Base-by-base conservation (phyloP, 2,113 vertebrate species). In the Ophiodon elongatus region DNA sequence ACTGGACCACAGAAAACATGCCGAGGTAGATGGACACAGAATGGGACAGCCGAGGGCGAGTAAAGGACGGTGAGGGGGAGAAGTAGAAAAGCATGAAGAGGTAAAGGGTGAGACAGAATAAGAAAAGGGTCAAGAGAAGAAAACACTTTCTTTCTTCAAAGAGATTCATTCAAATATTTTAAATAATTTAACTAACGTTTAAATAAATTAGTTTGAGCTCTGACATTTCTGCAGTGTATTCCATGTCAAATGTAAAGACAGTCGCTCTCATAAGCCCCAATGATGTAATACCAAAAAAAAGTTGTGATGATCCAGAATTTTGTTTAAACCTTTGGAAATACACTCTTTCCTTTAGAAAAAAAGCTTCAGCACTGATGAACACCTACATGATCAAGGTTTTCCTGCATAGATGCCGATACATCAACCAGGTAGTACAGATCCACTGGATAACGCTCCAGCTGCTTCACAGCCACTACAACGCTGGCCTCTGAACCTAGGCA, bases 401-500 rank as follows among this genome's bases (percentile, higher is more conserved):
- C 96, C 85, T 97, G 96, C 98, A 99, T 99, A 41, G 98, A 99
- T 21, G 97, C 98, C 0, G 98, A 99, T 14, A 99, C 97, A 84
- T 99, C 98, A 89, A 99, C 98, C 83, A 99, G 95, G 92, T 97
- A 98, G 95, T 99, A 99, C 81, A 99, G 96, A 91, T 99, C 98
- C 90, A 99, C 96, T 5, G 98, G 98, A 59, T 99, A 99, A 73
- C 96, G 96, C 83, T 97, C 95, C 84, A 99, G 87, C 93, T 96
- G 97, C 79, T 86, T 96, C 76, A 99, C 96, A 65, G 96, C 96
- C 85, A 99, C 91, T 4, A 96, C 88, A 76, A 99, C 96, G 87
- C 94, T 98, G 86, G 94, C 96, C 91, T 97, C 94, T 75, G 95
- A 94, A 83, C 97, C 98, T 99, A 21, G 1, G 15, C 63, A 21